A percentile compares a stretch with the other conserved stretches of the same genome.
Evolutionary conservation across 2,113 vertebrate species (phyloP).

Genomic region (Charadrius vociferus): DNA sequence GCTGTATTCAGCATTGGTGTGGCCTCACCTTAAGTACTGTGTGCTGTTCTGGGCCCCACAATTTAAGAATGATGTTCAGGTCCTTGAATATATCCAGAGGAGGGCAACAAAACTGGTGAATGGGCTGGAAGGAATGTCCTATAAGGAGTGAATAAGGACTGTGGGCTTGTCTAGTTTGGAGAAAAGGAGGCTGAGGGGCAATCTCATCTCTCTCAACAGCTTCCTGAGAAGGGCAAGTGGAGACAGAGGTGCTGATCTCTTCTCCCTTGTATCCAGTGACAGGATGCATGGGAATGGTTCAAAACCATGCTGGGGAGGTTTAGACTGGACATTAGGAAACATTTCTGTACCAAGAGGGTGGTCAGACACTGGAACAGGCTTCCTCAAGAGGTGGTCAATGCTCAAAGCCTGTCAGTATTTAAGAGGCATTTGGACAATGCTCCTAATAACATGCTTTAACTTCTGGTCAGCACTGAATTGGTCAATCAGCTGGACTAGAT

Average conservation of each 20-base stretch:
- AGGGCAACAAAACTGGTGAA: background rate
- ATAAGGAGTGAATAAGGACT: background rate
- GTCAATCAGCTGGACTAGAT: no score
- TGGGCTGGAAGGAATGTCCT: background rate
- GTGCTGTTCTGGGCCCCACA: background rate
- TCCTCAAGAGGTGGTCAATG: background rate
- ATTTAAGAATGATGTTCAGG: background rate
- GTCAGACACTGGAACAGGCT: background rate
- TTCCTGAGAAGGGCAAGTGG: background rate
- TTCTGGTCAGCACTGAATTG: background rate
- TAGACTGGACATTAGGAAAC: background rate
- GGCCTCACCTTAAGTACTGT: background rate
- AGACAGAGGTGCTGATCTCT: background rate
- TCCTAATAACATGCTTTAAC: background rate
- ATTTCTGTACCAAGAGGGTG: background rate
- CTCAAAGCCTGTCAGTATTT: background rate
- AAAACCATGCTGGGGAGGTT: background rate
- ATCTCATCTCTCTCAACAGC: background rate
- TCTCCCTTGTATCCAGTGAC: background rate
- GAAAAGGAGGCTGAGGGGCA: background rate
- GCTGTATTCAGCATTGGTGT: background rate
- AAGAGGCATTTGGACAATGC: background rate
- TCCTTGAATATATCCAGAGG: background rate
- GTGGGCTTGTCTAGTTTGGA: background rate
- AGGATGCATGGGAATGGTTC: background rate